Conservation (phyloP, 2,113 vertebrate genomes). For the Hirundichthys speculiger region DNA sequence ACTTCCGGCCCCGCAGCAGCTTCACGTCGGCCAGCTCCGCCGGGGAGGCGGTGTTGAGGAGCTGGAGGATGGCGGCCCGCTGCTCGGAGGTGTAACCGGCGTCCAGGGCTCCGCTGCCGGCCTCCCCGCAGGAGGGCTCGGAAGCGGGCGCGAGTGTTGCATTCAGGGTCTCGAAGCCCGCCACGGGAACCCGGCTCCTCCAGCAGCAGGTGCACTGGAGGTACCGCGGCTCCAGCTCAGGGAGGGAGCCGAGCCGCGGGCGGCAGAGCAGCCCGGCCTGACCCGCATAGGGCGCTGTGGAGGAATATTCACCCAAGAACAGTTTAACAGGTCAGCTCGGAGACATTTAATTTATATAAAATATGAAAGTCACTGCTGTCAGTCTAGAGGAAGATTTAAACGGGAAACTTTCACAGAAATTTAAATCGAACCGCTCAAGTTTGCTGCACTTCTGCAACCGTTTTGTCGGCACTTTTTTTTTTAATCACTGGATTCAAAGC, state of each 20-base stretch:
- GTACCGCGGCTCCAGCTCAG: constrained; percentile 62
- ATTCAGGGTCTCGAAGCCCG: constrained; percentile 44
- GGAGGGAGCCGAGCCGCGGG: constrained; percentile 31
- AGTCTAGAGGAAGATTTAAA: no score
- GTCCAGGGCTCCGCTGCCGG: constrained; percentile 60
- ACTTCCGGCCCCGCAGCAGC: constrained; percentile 80
- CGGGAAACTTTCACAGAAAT: no score
- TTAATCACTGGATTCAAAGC: no score
- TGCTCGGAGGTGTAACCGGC: constrained; percentile 77
- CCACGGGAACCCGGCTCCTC: constrained; percentile 64
- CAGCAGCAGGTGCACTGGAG: constrained; percentile 77
- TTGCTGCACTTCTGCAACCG: no score
- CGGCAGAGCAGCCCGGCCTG: constrained; percentile 54
- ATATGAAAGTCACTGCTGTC: no score
- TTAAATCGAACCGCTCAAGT: no score
- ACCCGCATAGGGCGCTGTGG: constrained; percentile 47
- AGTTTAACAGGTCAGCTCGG: no score
- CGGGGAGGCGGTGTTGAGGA: constrained; percentile 76
- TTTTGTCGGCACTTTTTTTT: no score
- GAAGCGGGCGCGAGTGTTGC: constrained; percentile 8
- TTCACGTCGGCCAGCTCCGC: constrained; percentile 76
- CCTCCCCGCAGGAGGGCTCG: constrained; percentile 32
- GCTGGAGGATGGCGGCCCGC: constrained; percentile 73
- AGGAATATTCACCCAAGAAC: no score
- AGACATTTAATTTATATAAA: no score